phyloP scores from a whole-genome alignment of 2,888 invertebrate genomes.

The Dryadula phaetusa region DNA sequence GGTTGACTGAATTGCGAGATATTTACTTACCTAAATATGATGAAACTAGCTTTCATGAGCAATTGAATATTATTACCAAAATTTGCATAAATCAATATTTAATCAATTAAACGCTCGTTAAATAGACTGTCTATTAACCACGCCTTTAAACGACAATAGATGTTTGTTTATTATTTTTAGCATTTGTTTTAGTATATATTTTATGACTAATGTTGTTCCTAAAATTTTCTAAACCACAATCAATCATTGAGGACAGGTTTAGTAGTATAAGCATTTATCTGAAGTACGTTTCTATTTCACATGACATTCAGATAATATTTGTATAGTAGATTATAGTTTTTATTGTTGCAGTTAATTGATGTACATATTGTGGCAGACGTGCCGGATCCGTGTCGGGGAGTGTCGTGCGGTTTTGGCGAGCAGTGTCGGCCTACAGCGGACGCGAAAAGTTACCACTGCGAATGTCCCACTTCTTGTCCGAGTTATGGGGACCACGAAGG shows the following conservation, averaged over 20 bases:
- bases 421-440: slow-evolving; percentile 88
- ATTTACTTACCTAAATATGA: background rate
- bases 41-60: background rate
- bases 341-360: slow-evolving; percentile 52
- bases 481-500: slow-evolving; percentile 93
- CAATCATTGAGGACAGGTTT: too few species aligned
- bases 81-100: background rate
- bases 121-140: background rate
- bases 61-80: background rate
- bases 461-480: slow-evolving; percentile 91
- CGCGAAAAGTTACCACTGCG: slow-evolving; percentile 89
- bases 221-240: too few species aligned
- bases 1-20: background rate
- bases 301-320: slow-evolving; percentile 13
- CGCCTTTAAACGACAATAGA: background rate
- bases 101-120: background rate
- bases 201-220: too few species aligned
- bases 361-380: slow-evolving; percentile 66
- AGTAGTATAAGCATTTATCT: too few species aligned
- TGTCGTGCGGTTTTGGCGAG: slow-evolving; percentile 92
- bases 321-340: slow-evolving; percentile 46
- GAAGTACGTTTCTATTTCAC: too few species aligned
- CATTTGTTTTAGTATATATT: too few species aligned
- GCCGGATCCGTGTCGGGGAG: slow-evolving; percentile 90
- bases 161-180: too few species aligned